Evolutionary conservation across 2,797 vertebrate genomes (phyloP).

Genomic region (Columba guinea): DNA sequence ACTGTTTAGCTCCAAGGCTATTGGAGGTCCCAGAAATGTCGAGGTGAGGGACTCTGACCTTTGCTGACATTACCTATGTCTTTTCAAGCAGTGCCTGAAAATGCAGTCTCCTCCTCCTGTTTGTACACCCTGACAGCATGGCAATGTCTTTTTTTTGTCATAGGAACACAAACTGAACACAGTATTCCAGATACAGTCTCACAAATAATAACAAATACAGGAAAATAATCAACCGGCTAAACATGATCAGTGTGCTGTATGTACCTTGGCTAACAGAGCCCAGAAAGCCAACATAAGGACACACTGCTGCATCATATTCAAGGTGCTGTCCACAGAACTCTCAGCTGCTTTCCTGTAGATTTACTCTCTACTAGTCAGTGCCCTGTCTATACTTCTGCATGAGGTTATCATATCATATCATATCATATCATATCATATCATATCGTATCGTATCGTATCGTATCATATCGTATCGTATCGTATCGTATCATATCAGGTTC

Average conservation of each 20-base stretch:
- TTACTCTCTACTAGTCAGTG: background rate
- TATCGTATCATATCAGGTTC: background rate
- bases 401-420: background rate
- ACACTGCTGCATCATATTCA: background rate
- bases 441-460: no score
- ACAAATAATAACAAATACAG: background rate
- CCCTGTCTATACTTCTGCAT: background rate
- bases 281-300: background rate
- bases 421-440: background rate
- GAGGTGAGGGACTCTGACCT: background rate
- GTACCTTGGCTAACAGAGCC: background rate
- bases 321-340: background rate
- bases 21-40: background rate
- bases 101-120: background rate
- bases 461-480: background rate
- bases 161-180: background rate
- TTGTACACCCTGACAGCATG: background rate
- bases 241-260: background rate
- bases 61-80: background rate
- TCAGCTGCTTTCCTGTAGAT: background rate
- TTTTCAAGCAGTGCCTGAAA: background rate
- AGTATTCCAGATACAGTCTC: background rate
- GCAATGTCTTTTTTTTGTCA: background rate
- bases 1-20: background rate
- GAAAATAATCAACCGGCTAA: background rate